A percentile compares a stretch with the other conserved stretches of the same genome.
Evolutionary conservation across 1,140 invertebrate species (phyloP).

Genomic region (Microvelia longipes): DNA sequence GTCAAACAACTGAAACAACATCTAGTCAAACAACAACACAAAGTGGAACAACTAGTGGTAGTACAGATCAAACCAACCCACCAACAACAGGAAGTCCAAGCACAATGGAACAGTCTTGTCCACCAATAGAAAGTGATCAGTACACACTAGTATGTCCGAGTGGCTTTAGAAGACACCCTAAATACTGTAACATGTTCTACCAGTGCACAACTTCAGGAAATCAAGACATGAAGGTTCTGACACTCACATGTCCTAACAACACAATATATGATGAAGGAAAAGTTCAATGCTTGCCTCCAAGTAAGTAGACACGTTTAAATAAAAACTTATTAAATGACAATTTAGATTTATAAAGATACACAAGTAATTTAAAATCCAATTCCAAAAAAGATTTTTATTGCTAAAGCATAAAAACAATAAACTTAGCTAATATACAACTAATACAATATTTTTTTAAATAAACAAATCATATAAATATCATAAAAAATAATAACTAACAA

Average conservation of each 20-base stretch:
- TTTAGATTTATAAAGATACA: neutral
- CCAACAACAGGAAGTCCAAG: slow-evolving; percentile 14
- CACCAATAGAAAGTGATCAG: slow-evolving; percentile 35
- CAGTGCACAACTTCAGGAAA: slow-evolving; percentile 52
- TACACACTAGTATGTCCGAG: slow-evolving; percentile 56
- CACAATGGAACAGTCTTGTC: slow-evolving; percentile 13
- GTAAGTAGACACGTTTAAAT: slow-evolving; percentile 20
- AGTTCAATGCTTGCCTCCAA: slow-evolving; percentile 45
- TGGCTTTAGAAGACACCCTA: slow-evolving; percentile 63
- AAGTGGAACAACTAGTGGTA: slow-evolving; percentile 8
- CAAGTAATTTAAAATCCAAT: too few species aligned
- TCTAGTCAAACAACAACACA: slow-evolving; percentile 4
- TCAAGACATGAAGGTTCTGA: slow-evolving; percentile 52
- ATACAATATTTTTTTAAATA: too few species aligned
- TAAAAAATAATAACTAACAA: too few species aligned
- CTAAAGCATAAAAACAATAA: too few species aligned
- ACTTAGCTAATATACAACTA: too few species aligned
- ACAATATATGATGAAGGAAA: slow-evolving; percentile 57
- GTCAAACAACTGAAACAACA: slow-evolving; percentile 2
- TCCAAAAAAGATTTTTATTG: too few species aligned
- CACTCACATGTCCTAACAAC: slow-evolving; percentile 55
- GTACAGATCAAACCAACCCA: slow-evolving; percentile 12
- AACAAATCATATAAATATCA: too few species aligned
- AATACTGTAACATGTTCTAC: slow-evolving; percentile 69
- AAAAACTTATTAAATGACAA: neutral